These are phyloP conservation scores for Sinocyclocheilus anophthalmus DNA, from an alignment of 2,113 vertebrate species.

Conservation along the genomic window DNA sequence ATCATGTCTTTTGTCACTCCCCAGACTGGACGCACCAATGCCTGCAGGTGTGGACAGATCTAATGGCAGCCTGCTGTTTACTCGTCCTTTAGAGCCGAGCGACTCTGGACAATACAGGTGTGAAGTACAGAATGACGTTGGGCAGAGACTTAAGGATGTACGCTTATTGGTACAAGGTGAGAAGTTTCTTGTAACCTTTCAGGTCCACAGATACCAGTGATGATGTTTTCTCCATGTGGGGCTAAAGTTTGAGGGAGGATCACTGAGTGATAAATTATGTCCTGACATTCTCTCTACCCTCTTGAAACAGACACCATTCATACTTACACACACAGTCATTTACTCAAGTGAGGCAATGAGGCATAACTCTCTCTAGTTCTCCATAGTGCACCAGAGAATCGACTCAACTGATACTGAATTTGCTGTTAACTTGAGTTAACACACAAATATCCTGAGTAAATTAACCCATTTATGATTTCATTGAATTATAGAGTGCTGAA, in stretches of 20 bases:
- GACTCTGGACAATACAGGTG: slow-evolving; percentile 91
- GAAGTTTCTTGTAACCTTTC: slow-evolving; percentile 40
- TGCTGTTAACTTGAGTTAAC: too few species aligned
- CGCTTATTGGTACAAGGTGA: slow-evolving; percentile 89
- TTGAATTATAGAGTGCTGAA: background rate
- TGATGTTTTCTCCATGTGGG: slow-evolving; percentile 1
- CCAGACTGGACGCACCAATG: slow-evolving; percentile 86
- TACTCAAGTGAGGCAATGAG: slow-evolving; percentile 3
- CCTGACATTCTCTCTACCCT: background rate
- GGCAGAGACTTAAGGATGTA: slow-evolving; percentile 83
- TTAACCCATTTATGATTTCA: background rate
- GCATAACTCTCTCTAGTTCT: background rate
- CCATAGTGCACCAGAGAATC: background rate
- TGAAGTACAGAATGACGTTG: slow-evolving; percentile 88
- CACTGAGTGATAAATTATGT: slow-evolving; percentile 4
- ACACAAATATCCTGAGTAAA: background rate
- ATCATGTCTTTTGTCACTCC: slow-evolving; percentile 42
- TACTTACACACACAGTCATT: background rate
- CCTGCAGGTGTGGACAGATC: slow-evolving; percentile 83
- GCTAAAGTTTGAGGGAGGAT: background rate
- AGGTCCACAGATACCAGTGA: background rate
- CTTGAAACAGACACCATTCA: background rate
- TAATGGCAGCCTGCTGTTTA: slow-evolving; percentile 88
- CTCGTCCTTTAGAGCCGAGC: slow-evolving; percentile 84
- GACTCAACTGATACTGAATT: background rate